Base-by-base conservation (phyloP, 2,888 invertebrate genomes). In the Lasioglossum pauxillum region DNA sequence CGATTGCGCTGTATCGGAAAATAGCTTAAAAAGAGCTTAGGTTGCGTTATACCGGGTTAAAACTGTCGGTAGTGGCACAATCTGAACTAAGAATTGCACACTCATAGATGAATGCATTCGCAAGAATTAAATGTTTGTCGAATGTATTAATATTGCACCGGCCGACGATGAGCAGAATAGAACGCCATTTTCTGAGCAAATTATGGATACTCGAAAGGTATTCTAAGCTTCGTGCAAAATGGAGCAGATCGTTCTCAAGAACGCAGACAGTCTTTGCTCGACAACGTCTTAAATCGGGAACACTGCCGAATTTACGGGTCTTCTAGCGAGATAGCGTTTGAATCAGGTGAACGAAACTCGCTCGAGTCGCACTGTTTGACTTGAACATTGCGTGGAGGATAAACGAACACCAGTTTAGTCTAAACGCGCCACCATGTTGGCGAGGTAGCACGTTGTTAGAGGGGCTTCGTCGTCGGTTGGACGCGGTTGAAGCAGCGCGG, bases 391-490 rank as follows among this genome's bases (percentile, higher is more conserved):
- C 53, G 53, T 3, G 10, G 23, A 3, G 10, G 10, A 23, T 1
- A 23, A 53, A 53, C 10, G 53, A 53, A 10, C 53, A 53, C 53
- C 23, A 53, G 10, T 53, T 53, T 23, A 53, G 10, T 53, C 60
- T 60, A 27, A 60, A 60, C 27, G 27, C 60, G 60, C 14, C 60
- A 27, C 60, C 27, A 27, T 27, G 60, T 60, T 27, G 27, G 60
- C 53, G 53, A 53, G 53, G 23, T 23, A 60, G 27, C 60, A 60
- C 60, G 27, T 60, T 60, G 60, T 60, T 60, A 27, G 27, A 60
- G 60, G 60, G 44, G 41, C 76, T 74, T 78, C 46, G 83, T 46
- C 46, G 46, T 16, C 46, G 83, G 41, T 73, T 73, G 38, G 73
- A 77, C 83, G 67, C 46, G 53, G 67, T 8, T 19, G 82, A 53